Base-by-base conservation (phyloP, 2,888 invertebrate species). In the Drosophila meridionalis region DNA sequence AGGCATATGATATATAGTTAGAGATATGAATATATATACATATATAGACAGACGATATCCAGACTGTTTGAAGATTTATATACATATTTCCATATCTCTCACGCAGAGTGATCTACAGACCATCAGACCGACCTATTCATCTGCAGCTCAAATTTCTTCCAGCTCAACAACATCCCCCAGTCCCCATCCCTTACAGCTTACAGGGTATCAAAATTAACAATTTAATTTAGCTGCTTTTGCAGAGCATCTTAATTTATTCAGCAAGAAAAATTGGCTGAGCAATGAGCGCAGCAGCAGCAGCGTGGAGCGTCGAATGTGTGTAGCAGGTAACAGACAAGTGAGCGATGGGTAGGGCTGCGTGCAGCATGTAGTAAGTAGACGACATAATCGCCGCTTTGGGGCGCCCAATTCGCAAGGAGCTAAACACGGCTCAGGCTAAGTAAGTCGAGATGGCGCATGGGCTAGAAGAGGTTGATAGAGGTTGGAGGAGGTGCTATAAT, bases 371-470 rank as follows among this genome's bases (percentile, higher is more conserved):
- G 67, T 61, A 71, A 9, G 56, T 68, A 69, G 89, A 87, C 69
- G 87, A 77, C 77, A 89, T 89, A 85, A 85, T 89, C 85, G 87
- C 80, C 87, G 79, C 82, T 87, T 73, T 80, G 80, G 64, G 65
- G 80, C 89, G 72, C 82, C 75, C 84, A 85, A 85, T 87, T 82
- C 87, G 70, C 87, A 76, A 67, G 75, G 70, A 45, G 73, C 87
- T 84, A 74, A 87, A 81, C 71, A 43, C 53, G 64, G 76, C 64
- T 84, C 72, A 81, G 71, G 82, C 79, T 78, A 68, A 72, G 75
- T 67, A 75, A 80, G 67, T 42, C 42, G 42, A 42, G n/a, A 42
- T 42, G 42, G 42, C 42, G 42, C 3, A 42, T 42, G 42, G 42
- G 42, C 20, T 20, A 20, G 20, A 20, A 20, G 20, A 20, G 20